Evolutionary conservation across 2,888 invertebrate genomes (phyloP).

Genomic region (Reticulitermes lucifugus): DNA sequence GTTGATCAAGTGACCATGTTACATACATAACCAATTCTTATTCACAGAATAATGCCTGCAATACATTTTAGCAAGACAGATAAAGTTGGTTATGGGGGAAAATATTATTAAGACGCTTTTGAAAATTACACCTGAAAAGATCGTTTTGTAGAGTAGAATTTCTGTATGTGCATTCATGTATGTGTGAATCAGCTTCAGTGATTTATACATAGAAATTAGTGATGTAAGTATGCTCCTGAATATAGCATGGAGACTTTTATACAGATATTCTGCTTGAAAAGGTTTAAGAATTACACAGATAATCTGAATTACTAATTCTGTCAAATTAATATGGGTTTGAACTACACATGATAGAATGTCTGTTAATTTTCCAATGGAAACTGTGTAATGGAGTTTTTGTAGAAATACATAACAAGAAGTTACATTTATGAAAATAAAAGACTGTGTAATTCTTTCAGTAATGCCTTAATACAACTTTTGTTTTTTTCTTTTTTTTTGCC

Average conservation of each 20-base stretch:
- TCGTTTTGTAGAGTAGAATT: background rate
- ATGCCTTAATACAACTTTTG: background rate
- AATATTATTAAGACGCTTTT: background rate
- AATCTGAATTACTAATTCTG: background rate
- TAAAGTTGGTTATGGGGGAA: conserved; percentile 6
- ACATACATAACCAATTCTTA: background rate
- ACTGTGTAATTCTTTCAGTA: conserved; percentile 9
- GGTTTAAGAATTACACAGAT: background rate
- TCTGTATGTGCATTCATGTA: background rate
- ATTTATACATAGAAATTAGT: background rate
- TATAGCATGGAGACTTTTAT: background rate
- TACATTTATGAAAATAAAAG: background rate
- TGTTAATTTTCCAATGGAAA: background rate
- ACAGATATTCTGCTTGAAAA: background rate
- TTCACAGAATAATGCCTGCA: too few relatives aligned
- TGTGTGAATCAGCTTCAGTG: background rate
- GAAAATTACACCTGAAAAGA: background rate
- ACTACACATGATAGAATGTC: background rate
- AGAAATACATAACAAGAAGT: too few relatives aligned
- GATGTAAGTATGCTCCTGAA: background rate
- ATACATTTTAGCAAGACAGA: conserved; percentile 36
- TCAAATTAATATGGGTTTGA: background rate
- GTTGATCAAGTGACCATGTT: background rate
- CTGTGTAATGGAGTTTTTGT: too few relatives aligned
- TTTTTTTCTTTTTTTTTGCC: background rate